Evolutionary conservation across 2,888 invertebrate genomes (phyloP).

Genomic region (Zootermopsis nevadensis): DNA sequence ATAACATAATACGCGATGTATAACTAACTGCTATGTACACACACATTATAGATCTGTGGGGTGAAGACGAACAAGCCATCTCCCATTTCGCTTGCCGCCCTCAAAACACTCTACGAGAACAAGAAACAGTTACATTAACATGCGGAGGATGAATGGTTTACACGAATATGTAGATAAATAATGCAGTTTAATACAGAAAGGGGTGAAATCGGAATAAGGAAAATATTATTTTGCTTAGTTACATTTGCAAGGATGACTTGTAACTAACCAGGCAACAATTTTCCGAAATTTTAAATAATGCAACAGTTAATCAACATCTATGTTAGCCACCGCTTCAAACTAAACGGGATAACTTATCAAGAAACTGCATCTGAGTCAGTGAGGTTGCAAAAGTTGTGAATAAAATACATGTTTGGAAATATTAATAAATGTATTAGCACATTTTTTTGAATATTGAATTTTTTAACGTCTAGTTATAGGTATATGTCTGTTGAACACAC

Average conservation of each 20-base stretch:
- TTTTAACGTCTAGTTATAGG: too few relatives aligned
- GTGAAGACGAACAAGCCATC: neutral
- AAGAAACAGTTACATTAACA: conserved; percentile 19
- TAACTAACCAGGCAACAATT: neutral
- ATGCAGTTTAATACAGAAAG: conserved; percentile 6
- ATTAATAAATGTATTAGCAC: too few relatives aligned
- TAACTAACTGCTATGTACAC: conserved; percentile 1
- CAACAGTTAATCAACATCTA: too few relatives aligned
- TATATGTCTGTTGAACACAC: too few relatives aligned
- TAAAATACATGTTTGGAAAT: too few relatives aligned
- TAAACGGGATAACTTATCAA: too few relatives aligned
- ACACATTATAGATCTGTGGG: neutral
- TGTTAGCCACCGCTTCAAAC: too few relatives aligned
- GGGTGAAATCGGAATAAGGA: conserved; percentile 32
- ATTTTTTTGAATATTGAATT: too few relatives aligned
- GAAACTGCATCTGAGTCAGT: too few relatives aligned
- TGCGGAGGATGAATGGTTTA: neutral
- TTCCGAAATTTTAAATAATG: too few relatives aligned
- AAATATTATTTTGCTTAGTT: neutral
- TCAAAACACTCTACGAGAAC: neutral
- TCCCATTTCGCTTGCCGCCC: neutral
- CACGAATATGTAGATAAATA: neutral
- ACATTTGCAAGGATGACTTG: neutral
- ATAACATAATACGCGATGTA: neutral
- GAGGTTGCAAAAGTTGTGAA: too few relatives aligned